A percentile compares a stretch with the other conserved stretches of the same genome.
Conservation (phyloP, 2,888 invertebrate genomes). For the Dione juno region DNA sequence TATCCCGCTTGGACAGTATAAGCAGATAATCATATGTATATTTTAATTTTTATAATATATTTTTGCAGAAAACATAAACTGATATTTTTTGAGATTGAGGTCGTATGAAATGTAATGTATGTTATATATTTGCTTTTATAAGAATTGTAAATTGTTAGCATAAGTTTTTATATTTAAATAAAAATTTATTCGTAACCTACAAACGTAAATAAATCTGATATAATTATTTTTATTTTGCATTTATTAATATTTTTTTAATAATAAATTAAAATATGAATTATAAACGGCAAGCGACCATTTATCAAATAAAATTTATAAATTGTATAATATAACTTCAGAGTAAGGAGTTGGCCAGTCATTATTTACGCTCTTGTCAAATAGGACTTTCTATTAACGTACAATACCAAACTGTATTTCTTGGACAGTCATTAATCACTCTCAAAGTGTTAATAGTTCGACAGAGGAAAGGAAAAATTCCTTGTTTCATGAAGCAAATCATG, state of each 20-base stretch:
- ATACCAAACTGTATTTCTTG: constrained; percentile 28
- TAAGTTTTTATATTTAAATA: background rate
- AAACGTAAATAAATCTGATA: no score
- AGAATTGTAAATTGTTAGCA: background rate
- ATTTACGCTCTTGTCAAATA: constrained; percentile 29
- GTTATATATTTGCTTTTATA: background rate
- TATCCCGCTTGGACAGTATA: no score
- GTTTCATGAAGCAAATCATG: constrained; percentile 1
- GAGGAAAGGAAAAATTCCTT: constrained; percentile 19
- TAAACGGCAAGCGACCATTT: background rate
- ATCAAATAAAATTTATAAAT: no score
- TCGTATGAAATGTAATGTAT: background rate
- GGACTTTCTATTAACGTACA: constrained; percentile 25
- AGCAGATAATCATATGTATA: no score
- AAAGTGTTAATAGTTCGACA: constrained; percentile 19
- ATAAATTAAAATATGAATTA: no score
- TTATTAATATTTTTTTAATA: no score
- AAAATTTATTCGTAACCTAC: no score
- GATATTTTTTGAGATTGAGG: no score
- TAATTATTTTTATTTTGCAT: no score
- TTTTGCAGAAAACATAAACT: no score
- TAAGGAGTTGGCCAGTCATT: constrained; percentile 18
- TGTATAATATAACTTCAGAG: constrained; percentile 8
- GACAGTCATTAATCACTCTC: constrained; percentile 27
- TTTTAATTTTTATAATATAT: no score